A percentile compares a stretch with the other conserved stretches of the same genome.
These are phyloP conservation scores for Zaprionus camerounensis DNA, from an alignment of 1,140 invertebrate species.

Conservation along the genomic window DNA sequence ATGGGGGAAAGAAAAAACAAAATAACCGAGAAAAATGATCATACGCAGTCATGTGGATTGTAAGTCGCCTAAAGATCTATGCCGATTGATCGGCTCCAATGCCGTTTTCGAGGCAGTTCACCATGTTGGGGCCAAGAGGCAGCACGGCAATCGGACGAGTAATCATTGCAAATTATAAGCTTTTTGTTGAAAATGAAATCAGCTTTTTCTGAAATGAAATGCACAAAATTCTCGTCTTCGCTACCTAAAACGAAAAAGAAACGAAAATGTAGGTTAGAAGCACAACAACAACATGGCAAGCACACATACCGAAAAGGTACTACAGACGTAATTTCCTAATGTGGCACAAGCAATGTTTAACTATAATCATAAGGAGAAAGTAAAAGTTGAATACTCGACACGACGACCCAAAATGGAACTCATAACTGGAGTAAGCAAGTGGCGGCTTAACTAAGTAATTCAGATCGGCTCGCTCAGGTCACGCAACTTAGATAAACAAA, in stretches of 20 bases:
- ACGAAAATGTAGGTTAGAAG: conserved; percentile 38
- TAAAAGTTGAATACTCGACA: conserved; percentile 40
- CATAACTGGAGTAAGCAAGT: conserved; percentile 13
- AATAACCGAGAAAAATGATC: conserved; percentile 28
- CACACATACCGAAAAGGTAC: conserved; percentile 17
- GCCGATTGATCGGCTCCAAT: conserved; percentile 42
- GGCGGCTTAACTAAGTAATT: conserved; percentile 6
- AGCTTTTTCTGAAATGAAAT: conserved; percentile 31
- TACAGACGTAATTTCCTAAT: conserved; percentile 47
- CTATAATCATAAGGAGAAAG: conserved; percentile 39
- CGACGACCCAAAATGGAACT: conserved; percentile 6
- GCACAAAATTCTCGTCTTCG: conserved; percentile 33
- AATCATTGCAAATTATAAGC: conserved; percentile 70
- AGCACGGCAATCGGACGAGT: conserved; percentile 29
- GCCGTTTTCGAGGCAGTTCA: conserved; percentile 22
- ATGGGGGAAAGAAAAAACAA: conserved; percentile 23
- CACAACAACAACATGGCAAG: conserved; percentile 18
- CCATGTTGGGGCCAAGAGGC: conserved; percentile 9
- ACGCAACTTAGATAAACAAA: conserved; percentile 1
- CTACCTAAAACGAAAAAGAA: not conserved
- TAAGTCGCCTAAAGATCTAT: conserved; percentile 42
- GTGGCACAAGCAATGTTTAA: conserved; percentile 32
- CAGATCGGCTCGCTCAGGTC: not conserved
- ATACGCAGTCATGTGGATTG: conserved; percentile 28
- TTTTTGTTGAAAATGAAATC: conserved; percentile 69